These are phyloP conservation scores for Avahi laniger DNA, from an alignment of 2,797 vertebrate species.

Conservation along the genomic window DNA sequence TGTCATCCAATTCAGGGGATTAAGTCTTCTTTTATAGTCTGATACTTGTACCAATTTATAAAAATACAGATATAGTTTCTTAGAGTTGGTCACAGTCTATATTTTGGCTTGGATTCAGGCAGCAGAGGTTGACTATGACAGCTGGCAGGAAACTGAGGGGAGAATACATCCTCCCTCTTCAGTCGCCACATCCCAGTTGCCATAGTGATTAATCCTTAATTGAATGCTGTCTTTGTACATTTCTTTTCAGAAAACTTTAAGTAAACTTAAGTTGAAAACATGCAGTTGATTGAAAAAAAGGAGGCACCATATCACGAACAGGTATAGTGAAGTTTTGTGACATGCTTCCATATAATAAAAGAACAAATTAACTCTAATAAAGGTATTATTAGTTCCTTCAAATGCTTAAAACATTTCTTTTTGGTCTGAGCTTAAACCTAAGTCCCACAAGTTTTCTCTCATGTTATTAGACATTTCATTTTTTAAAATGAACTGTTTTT, in stretches of 20 bases:
- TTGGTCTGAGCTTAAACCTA: conserved; percentile 45
- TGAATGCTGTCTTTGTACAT: conserved; percentile 88
- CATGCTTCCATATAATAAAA: conserved; percentile 72
- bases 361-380: conserved; percentile 66
- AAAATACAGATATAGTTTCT: conserved; percentile 90
- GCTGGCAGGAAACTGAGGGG: conserved; percentile 87
- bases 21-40: conserved; percentile 87
- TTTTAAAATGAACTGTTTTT: conserved; percentile 45
- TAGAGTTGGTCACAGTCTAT: conserved; percentile 85
- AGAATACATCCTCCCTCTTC: conserved; percentile 85
- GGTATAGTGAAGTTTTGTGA: conserved; percentile 79
- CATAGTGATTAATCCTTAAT: conserved; percentile 87
- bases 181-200: conserved; percentile 85
- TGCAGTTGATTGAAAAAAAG: conserved; percentile 78
- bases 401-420: conserved; percentile 60
- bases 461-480: not conserved
- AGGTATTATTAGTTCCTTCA: conserved; percentile 72
- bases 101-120: conserved; percentile 85
- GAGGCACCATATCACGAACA: conserved; percentile 71
- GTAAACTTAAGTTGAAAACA: conserved; percentile 87
- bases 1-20: conserved; percentile 87
- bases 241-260: conserved; percentile 88
- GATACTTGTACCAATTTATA: conserved; percentile 88
- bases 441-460: conserved; percentile 46
- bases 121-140: conserved; percentile 86